Evolutionary conservation across 2,113 vertebrate genomes (phyloP), one percentile per base, ranked within the genome.

Genomic region (Clarias batrachus): DNA sequence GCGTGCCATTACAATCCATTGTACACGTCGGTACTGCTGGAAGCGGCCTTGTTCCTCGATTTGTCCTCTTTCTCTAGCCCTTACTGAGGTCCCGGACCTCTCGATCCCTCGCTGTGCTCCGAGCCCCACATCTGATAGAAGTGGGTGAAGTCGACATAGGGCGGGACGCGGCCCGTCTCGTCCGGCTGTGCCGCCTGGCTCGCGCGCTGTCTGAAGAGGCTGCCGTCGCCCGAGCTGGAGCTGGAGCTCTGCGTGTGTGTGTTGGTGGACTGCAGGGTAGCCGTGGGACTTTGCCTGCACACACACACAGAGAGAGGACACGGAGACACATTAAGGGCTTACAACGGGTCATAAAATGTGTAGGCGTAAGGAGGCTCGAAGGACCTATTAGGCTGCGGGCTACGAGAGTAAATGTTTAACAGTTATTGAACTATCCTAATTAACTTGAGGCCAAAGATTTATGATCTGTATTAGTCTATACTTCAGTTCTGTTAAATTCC

Each of bases 221-320:
- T 97, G 8, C 98, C 97, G 0, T 97, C 98, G 60, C 97, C 98
- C 0, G 97, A 99, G 94, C 97, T 98, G 94, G 98, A 99, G 91
- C 97, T 99, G 95, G 98, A 98, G 0, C 97, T 99, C 93, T 98
- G 98, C 0, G 98, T 99, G 90, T 97, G 97, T 81, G 97, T 98
- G 92, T 96, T 97, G 92, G 97, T 98, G 6, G 98, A 99, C 94
- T 99, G 98, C 57, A 99, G 96, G 0, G 98, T 99, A 91, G 97
- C 94, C 0, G 97, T 98, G 41, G 98, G 98, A 90, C 98, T 99
- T 94, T 98, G 98, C 85, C 97, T 99, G 91, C 27, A 87, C 70
- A 56, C 86, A 85, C 37, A 6, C 48, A 48, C 48, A 48, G 48
- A 8, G 48, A 48, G 7, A 7, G 6, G 41, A 41, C 2, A 88